Conservation (phyloP, 2,797 vertebrate species). For the Alca torda region DNA sequence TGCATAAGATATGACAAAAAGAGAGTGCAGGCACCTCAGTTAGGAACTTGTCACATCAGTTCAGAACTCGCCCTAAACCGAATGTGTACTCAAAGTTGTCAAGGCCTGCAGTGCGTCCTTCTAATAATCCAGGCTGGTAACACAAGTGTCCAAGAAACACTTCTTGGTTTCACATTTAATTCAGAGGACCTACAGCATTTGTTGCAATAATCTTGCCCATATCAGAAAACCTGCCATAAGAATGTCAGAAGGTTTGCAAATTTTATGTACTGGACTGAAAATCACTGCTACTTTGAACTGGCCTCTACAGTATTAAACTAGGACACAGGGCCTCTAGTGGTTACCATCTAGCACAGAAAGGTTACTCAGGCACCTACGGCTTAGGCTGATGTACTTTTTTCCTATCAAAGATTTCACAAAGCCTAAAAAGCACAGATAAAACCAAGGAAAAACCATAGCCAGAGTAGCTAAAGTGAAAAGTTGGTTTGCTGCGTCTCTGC, state of each 20-base stretch:
- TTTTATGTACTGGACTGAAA: not conserved
- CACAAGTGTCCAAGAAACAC: not conserved
- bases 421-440: not conserved
- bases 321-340: not conserved
- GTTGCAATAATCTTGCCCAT: not conserved
- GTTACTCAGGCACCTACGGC: not conserved
- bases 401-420: not conserved
- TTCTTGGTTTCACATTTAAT: not conserved
- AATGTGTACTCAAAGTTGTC: not conserved
- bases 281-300: not conserved
- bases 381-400: not conserved
- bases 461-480: not conserved
- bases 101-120: not conserved
- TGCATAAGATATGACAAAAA: not conserved
- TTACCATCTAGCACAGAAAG: not conserved
- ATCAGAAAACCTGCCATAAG: not conserved
- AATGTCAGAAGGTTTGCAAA: not conserved
- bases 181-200: not conserved
- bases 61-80: not conserved
- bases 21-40: not conserved
- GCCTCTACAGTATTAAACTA: not conserved
- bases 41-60: slow-evolving; percentile 4
- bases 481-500: not conserved
- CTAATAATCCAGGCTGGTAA: not conserved
- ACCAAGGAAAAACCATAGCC: not conserved